Base-by-base conservation (phyloP, 2,797 vertebrate species). In the Synanceia verrucosa region DNA sequence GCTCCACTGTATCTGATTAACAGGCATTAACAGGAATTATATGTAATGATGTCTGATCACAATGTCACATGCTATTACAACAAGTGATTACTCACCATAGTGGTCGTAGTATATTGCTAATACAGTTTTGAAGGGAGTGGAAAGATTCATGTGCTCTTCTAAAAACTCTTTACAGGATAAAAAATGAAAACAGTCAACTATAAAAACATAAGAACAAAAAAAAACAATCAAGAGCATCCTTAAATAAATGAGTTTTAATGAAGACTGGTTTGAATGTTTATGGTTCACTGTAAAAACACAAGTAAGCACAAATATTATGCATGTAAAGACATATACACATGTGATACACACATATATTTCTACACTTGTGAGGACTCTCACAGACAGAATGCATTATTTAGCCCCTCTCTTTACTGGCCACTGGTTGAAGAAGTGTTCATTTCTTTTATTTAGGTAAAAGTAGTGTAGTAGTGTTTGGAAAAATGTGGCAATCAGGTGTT, bases 1-100 rank as follows among this genome's bases (percentile, higher is more conserved):
- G 76, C 73, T 84, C 72, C 53, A 71, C 80, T 85, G 76, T 82
- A 89, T 86, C 85, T 64, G 81, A 91, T 91, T 89, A 91, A 87
- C 84, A 84, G 60, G 81, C 84, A 90, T 87, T 83, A 84, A 81
- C 77, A 83, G 73, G 69, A 88, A 86, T 90, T 81, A 84, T 78
- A 60, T 79, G 65, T 66, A 85, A 87, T 88, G 81, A 90, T 83
- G 74, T 90, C 85, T 76, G 86, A 90, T 88, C 29, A 18, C 53
- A 41, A 60, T 73, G 88, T 70, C 88, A 56, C 63, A 65, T 79
- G 51, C 50, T 71, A 82, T 90, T 75, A 80, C 73, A 76, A 55
- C 63, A 50, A 75, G 78, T 64, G 78, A 73, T 89, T 64, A 80
- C 36, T 88, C 84, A 88, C 37, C 11, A 37, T 24, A 36, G 37